Evolutionary conservation across 2,888 invertebrate species (phyloP).

Genomic region (Heteropelma amictum): DNA sequence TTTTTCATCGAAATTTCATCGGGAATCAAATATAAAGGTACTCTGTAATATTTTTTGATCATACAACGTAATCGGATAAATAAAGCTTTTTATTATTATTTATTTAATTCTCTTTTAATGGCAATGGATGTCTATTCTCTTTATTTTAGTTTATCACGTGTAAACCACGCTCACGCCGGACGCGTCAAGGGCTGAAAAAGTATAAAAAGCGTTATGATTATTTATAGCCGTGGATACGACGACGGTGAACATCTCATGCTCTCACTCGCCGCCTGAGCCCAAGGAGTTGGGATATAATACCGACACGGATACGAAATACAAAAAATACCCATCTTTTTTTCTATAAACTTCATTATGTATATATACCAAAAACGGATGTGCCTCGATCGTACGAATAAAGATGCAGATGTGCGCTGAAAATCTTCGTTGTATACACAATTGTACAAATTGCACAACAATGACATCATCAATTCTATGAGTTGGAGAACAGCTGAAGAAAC

Average conservation of each 20-base stretch:
- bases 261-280: too few relatives aligned
- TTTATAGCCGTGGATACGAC: slow-evolving; percentile 54
- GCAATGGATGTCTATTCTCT: slow-evolving; percentile 20
- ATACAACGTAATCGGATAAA: too few relatives aligned
- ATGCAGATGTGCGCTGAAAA: background rate
- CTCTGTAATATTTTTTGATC: too few relatives aligned
- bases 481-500: background rate
- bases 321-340: slow-evolving; percentile 25
- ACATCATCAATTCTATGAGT: slow-evolving; percentile 33
- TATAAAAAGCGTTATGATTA: slow-evolving; percentile 60
- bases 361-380: slow-evolving; percentile 6
- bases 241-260: slow-evolving; percentile 43
- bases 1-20: background rate
- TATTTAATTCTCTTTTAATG: slow-evolving; percentile 11
- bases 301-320: slow-evolving; percentile 14
- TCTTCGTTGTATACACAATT: slow-evolving; percentile 29
- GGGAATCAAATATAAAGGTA: too few relatives aligned
- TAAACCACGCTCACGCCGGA: slow-evolving; percentile 14
- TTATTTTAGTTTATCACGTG: slow-evolving; percentile 50
- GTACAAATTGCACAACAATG: background rate
- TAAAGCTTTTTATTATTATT: slow-evolving; percentile 32
- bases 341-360: slow-evolving; percentile 39
- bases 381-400: background rate
- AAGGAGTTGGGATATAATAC: slow-evolving; percentile 37
- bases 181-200: slow-evolving; percentile 45